Base-by-base conservation (phyloP, 2,797 vertebrate genomes). In the Acanthornis magna region DNA sequence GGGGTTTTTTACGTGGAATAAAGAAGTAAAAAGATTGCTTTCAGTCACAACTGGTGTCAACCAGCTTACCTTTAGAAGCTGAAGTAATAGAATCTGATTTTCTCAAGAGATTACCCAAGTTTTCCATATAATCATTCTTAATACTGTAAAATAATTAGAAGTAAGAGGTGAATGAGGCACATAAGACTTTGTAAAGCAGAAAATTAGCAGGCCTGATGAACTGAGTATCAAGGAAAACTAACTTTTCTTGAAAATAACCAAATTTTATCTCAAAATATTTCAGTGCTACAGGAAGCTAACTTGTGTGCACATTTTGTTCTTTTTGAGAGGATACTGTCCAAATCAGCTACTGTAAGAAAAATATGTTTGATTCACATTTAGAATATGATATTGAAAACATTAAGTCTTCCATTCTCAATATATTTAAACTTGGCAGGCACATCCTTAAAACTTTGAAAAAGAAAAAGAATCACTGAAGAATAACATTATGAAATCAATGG, bases 1-100 rank as follows among this genome's bases (percentile, higher is more conserved):
- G 34, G 2, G 11, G 11, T 54, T 54, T 21, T 54, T 66, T 48
- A 57, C 2, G 10, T 66, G 26, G 34, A 63, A 70, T 55, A 58
- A 32, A 23, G 13, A 16, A 66, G 8, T 38, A 32, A 36, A 77
- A 80, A 43, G 5, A 9, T 27, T 88, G 20, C 5, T 16, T 88
- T 15, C 23, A 67, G 13, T n/a, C 30, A 55, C 27, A 76, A 11
- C 9, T 54, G 34, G 5, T 0, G 0, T 34, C 51, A 84, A 10
- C 4, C 18, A 77, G 12, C 9, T 54, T 75, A 47, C 5, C 4
- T 78, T 66, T 34, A 34, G 50, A 66, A 68, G 18, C 11, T 74
- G 29, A 53, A 71, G 7, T 19, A 45, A 15, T 8, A 26, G 5
- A 72, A 3, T 10, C 7, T 62, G n/a, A 72, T 43, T 88, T 68